Evolutionary conservation across 2,113 vertebrate genomes (phyloP).

Genomic region (Naja naja): DNA sequence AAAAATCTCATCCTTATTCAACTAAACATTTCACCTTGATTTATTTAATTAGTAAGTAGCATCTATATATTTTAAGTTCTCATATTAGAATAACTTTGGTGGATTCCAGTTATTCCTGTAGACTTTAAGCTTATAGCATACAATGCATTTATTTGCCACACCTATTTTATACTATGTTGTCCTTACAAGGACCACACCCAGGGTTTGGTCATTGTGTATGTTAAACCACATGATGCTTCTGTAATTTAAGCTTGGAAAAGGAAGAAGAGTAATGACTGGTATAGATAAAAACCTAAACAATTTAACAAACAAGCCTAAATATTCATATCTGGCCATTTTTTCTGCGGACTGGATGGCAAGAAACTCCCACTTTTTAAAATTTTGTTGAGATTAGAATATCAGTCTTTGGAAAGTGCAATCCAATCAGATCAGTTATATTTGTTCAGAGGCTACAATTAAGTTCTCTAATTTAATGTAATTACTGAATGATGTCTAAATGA

Average conservation of each 20-base stretch:
- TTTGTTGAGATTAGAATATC: slow-evolving; percentile 31
- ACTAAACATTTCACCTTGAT: not conserved
- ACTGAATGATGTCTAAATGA: slow-evolving; percentile 41
- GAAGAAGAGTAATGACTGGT: not conserved
- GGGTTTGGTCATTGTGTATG: not conserved
- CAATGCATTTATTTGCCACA: not conserved
- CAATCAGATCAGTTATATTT: slow-evolving; percentile 47
- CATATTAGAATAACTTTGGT: not conserved
- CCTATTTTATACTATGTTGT: slow-evolving; percentile 3
- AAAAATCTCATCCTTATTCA: not conserved
- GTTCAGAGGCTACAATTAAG: slow-evolving; percentile 49
- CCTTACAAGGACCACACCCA: not conserved
- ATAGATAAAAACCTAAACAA: not conserved
- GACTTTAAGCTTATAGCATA: slow-evolving; percentile 1
- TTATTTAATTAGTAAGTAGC: not conserved
- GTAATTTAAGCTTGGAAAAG: not conserved
- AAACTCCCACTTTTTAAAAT: slow-evolving; percentile 43
- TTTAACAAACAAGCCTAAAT: not conserved
- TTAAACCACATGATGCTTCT: not conserved
- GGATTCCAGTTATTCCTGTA: not conserved
- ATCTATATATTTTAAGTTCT: not conserved
- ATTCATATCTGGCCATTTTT: not conserved
- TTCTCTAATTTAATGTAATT: slow-evolving; percentile 45
- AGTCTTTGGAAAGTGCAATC: slow-evolving; percentile 32
- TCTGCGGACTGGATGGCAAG: slow-evolving; percentile 4